These are phyloP conservation scores for Entosphenus tridentatus DNA, from an alignment of 2,113 vertebrate species.

Conservation along the genomic window DNA sequence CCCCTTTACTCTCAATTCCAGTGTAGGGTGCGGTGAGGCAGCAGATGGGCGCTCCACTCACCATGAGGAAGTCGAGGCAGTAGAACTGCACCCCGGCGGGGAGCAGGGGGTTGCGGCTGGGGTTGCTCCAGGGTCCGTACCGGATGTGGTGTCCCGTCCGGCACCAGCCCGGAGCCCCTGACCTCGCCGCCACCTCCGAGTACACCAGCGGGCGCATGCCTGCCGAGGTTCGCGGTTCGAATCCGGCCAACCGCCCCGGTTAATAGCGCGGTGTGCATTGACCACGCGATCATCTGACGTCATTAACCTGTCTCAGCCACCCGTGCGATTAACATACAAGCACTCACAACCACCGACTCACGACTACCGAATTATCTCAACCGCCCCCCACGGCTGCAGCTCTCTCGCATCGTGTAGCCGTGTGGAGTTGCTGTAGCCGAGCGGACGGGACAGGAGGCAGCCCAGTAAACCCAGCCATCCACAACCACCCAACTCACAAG, in stretches of 20 bases:
- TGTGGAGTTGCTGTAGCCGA: no score
- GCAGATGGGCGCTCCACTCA: not conserved
- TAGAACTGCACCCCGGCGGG: not conserved
- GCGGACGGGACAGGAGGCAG: no score
- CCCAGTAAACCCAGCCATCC: no score
- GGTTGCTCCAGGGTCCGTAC: constrained; percentile 7
- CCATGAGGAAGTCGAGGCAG: constrained; percentile 3
- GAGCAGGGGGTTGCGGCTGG: not conserved
- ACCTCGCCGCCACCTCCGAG: constrained; percentile 7
- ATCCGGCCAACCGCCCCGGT: not conserved
- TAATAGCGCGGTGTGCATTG: not conserved
- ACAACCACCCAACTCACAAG: no score
- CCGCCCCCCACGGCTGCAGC: no score
- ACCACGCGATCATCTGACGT: not conserved
- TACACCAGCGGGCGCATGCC: constrained; percentile 9
- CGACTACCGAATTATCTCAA: no score
- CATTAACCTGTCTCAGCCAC: not conserved
- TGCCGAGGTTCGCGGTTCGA: not conserved
- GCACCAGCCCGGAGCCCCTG: constrained; percentile 4
- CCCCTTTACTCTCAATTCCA: not conserved
- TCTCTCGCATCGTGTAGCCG: no score
- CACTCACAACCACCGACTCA: not conserved
- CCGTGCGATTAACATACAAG: not conserved
- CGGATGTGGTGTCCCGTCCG: constrained; percentile 8
- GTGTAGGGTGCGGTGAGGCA: not conserved